Evolutionary conservation across 2,113 vertebrate species (phyloP), one percentile per base, ranked within the genome.

Genomic region (Campylorhamphus procurvoides): DNA sequence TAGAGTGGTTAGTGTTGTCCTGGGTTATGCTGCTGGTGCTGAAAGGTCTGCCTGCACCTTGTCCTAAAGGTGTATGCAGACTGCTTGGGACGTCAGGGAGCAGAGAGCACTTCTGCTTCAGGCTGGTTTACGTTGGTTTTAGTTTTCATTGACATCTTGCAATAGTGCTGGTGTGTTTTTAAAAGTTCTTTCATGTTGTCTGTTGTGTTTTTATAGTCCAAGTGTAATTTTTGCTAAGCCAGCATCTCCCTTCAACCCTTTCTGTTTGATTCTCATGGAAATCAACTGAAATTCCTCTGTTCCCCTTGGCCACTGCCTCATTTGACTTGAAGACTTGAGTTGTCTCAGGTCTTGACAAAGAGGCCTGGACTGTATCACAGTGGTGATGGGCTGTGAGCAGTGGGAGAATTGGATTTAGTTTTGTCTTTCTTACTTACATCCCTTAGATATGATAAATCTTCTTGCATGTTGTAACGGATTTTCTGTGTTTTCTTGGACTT

Each of bases 281-380:
- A 4, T 52, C 14, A 15, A 40, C 4, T n/a, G 25, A 15, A 44
- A 44, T 44, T 44, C 42, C 42, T 46, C 16, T 46, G 19, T 47
- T 18, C 6, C 33, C 3, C 24, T 53, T 10, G 14, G 13, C 31
- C 0, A 3, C 12, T 44, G 35, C 28, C 31, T 82, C 0, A 0
- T 69, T 42, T 56, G 42, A 27, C 20, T 47, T 47, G 20, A 2
- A 46, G 63, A 24, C 19, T 6, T 23, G 64, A 39, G 53, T 47
- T 44, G 12, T 47, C 6, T 12, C 40, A 40, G 40, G 27, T 55
- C 40, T 52, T 67, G 58, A 6, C 35, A 12, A 17, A 55, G 23
- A 6, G 37, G 14, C 19, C 24, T 12, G 24, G 42, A 12, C 18
- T 58, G 17, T 20, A 6, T 66, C 12, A 8, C 10, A 10, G 67